Conservation (phyloP, 2,113 vertebrate species). For the Microtus pennsylvanicus region DNA sequence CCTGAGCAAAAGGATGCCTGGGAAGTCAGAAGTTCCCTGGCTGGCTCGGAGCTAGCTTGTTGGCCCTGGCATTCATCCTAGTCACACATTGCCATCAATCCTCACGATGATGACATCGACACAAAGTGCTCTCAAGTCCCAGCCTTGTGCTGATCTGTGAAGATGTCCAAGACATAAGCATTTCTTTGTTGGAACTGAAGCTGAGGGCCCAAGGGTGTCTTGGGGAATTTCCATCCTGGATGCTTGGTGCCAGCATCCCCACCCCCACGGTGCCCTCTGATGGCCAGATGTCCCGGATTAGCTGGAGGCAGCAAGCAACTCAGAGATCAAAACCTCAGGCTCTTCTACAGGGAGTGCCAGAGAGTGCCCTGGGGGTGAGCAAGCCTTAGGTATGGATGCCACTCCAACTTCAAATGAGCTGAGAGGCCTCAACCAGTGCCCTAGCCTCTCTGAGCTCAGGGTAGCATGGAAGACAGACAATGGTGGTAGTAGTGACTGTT, state of each 20-base stretch:
- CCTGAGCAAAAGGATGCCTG: too few relatives aligned
- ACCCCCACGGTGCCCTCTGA: not conserved
- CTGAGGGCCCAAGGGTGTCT: slow-evolving; percentile 55
- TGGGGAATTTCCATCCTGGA: slow-evolving; percentile 76
- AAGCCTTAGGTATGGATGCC: not conserved
- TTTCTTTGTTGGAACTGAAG: slow-evolving; percentile 64
- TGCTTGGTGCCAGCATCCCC: not conserved
- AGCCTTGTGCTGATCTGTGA: slow-evolving; percentile 55
- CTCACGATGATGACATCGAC: slow-evolving; percentile 37
- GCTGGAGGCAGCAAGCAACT: not conserved
- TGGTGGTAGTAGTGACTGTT: not conserved
- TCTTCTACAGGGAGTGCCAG: not conserved
- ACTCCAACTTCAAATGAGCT: too few relatives aligned
- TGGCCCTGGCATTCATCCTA: slow-evolving; percentile 52
- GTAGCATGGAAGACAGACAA: not conserved
- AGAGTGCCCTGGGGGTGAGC: not conserved
- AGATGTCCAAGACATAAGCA: slow-evolving; percentile 41
- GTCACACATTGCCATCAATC: slow-evolving; percentile 57
- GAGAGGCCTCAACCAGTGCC: not conserved
- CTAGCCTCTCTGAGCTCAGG: not conserved
- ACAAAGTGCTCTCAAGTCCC: slow-evolving; percentile 70
- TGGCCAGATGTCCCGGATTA: not conserved
- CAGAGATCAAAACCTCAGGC: not conserved
- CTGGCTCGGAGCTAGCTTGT: not conserved
- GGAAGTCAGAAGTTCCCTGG: not conserved